phyloP scores from a whole-genome alignment of 2,797 vertebrate genomes.

The Trematomus bernacchii region DNA sequence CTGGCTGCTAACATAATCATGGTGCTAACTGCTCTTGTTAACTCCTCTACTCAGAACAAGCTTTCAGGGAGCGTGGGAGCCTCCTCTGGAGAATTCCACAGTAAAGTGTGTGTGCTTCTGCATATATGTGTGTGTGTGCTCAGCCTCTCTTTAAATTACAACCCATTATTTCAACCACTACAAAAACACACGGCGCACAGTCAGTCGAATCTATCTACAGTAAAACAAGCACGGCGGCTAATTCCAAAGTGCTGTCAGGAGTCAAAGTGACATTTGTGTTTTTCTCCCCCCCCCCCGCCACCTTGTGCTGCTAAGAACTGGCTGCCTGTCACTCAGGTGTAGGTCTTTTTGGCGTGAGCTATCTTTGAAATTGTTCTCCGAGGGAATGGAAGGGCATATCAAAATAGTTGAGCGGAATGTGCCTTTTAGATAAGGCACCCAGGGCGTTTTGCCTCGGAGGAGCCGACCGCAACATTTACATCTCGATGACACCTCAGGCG shows the following conservation, averaged over 20 bases:
- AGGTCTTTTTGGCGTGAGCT: conserved; percentile 42
- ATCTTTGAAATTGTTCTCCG: conserved; percentile 71
- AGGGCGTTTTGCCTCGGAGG: conserved; percentile 54
- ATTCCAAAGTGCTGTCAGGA: conserved; percentile 60
- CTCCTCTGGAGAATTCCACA: conserved; percentile 77
- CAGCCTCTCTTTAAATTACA: conserved; percentile 56
- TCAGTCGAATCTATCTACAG: conserved; percentile 35
- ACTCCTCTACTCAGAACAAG: conserved; percentile 78
- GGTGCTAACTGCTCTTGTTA: conserved; percentile 83
- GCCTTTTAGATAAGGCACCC: conserved; percentile 72
- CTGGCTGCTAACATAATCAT: conserved; percentile 77
- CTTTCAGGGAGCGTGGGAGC: conserved; percentile 81
- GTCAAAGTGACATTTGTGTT: conserved; percentile 59
- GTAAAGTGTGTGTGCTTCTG: conserved; percentile 46
- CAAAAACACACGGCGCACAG: conserved; percentile 34
- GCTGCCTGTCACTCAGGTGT: conserved; percentile 71
- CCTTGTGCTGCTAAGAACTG: conserved; percentile 45
- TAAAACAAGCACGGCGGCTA: conserved; percentile 47
- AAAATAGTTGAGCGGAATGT: conserved; percentile 71
- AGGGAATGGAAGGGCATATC: conserved; percentile 69
- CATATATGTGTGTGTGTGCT: background rate
- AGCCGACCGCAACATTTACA: conserved; percentile 76
- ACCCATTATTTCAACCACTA: conserved; percentile 63
- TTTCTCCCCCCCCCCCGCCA: background rate
- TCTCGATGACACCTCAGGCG: conserved; percentile 67